Base-by-base conservation (phyloP, 2,113 vertebrate genomes). In the Scopus umbretta region DNA sequence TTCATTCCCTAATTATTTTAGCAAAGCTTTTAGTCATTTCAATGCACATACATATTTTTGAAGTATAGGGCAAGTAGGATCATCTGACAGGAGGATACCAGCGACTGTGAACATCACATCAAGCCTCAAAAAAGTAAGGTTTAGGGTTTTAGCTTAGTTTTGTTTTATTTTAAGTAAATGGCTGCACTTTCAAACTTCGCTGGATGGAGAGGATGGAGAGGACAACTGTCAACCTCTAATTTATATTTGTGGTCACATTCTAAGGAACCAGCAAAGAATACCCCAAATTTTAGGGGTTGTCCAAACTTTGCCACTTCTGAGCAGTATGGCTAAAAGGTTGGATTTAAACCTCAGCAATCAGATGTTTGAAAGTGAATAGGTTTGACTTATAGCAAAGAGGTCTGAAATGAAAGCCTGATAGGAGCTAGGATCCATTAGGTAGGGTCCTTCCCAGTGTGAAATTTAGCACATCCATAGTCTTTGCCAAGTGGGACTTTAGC, bases 51-150 rank as follows among this genome's bases (percentile, higher is more conserved):
- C 2, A 27, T 1, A 2, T 81, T 93, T 83, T 74, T 30, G 45
- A 81, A 81, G 34, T 23, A 29, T 2, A 81, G 52, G 30, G 14
- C 12, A 90, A 73, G 15, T 5, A 80, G 22, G 23, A 74, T 85
- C 20, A 65, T 45, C 42, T 80, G 42, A 5, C 29, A 83, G 58
- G 20, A 94, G 6, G 14, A 42, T n/a, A 66, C 20, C 20, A 40
- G 8, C 65, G 32, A n/a, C 43, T 67, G 36, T 47, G 11, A 87
- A 56, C 18, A 59, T 32, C 21, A 27, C 13, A 47, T 18, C 15
- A 78, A 2, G 0, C 3, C 0, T 1, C 12, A 79, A 50, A 71
- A n/a, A 21, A 32, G 6, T 56, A 36, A 71, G 7, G 3, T 5
- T 90, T 87, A 4, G 21, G 5, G 15, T 1, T 43, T 71, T 76